phyloP scores from a whole-genome alignment of 2,797 vertebrate genomes.

The Rhadinocentrus ornatus region DNA sequence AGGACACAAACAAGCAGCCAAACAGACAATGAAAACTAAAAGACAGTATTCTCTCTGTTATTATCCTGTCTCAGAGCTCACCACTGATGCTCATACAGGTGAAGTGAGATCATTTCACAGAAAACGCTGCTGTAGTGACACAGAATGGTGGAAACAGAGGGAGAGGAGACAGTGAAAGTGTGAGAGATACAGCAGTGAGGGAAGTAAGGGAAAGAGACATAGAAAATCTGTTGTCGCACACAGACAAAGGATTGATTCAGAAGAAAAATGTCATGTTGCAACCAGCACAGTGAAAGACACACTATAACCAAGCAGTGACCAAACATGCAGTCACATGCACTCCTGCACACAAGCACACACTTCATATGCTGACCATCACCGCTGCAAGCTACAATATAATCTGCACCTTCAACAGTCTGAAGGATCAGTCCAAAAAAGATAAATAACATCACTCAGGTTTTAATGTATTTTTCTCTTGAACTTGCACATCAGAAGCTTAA shows the following conservation, averaged over 20 bases:
- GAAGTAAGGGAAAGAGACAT: constrained; percentile 37
- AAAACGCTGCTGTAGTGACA: constrained; percentile 7
- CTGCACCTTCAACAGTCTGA: constrained; percentile 1
- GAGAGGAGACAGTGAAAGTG: constrained; percentile 20
- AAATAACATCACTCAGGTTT: background rate
- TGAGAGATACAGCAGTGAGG: constrained; percentile 19
- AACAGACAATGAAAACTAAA: constrained; percentile 37
- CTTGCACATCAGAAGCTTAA: background rate
- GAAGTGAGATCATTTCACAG: constrained; percentile 3
- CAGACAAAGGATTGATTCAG: constrained; percentile 74
- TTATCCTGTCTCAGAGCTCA: constrained; percentile 38
- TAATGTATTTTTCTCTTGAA: background rate
- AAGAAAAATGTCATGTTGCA: constrained; percentile 46
- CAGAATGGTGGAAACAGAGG: constrained; percentile 10
- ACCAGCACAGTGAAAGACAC: constrained; percentile 43
- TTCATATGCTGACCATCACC: constrained; percentile 1
- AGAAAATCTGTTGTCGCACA: constrained; percentile 65
- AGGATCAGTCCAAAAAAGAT: constrained; percentile 11
- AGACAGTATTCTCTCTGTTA: constrained; percentile 25
- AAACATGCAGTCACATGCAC: constrained; percentile 55
- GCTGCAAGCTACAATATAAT: background rate
- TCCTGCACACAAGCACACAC: constrained; percentile 12
- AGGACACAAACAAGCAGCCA: constrained; percentile 35
- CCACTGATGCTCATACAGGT: constrained; percentile 29
- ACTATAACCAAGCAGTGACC: constrained; percentile 39